Conservation (phyloP, 2,888 invertebrate species). For the Poecilus cupreus region DNA sequence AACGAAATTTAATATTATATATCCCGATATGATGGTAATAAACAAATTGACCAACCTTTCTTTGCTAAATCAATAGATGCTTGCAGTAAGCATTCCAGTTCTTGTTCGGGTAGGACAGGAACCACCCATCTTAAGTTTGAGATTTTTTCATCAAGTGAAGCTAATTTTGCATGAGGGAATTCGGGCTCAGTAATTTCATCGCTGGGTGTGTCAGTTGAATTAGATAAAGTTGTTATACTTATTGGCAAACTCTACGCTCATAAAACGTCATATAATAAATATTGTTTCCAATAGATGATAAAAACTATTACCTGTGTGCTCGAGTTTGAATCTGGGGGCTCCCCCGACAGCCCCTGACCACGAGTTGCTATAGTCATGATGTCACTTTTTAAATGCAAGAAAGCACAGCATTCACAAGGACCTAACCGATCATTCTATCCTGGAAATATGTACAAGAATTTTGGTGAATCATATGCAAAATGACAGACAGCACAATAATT, state of each 20-base stretch:
- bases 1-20: slow-evolving; percentile 58
- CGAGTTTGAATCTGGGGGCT: slow-evolving; percentile 73
- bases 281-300: neutral
- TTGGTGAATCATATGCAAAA: slow-evolving; percentile 34
- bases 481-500: slow-evolving; percentile 23
- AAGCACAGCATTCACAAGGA: slow-evolving; percentile 52
- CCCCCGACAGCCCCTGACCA: slow-evolving; percentile 77
- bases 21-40: slow-evolving; percentile 14
- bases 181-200: slow-evolving; percentile 76
- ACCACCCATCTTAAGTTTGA: slow-evolving; percentile 98
- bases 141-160: slow-evolving; percentile 95
- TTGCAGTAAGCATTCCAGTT: slow-evolving; percentile 92
- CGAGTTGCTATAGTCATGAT: slow-evolving; percentile 80
- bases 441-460: slow-evolving; percentile 38
- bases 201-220: slow-evolving; percentile 62
- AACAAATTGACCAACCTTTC: slow-evolving; percentile 78
- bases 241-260: slow-evolving; percentile 45
- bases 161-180: slow-evolving; percentile 92
- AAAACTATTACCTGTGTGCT: slow-evolving; percentile 67
- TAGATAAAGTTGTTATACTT: slow-evolving; percentile 43
- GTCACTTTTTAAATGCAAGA: slow-evolving; percentile 66
- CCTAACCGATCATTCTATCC: slow-evolving; percentile 55
- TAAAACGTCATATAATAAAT: slow-evolving; percentile 28
- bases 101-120: slow-evolving; percentile 96
- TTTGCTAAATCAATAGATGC: slow-evolving; percentile 91